phyloP scores from a whole-genome alignment of 2,797 vertebrate species.

The Acanthis flammea region DNA sequence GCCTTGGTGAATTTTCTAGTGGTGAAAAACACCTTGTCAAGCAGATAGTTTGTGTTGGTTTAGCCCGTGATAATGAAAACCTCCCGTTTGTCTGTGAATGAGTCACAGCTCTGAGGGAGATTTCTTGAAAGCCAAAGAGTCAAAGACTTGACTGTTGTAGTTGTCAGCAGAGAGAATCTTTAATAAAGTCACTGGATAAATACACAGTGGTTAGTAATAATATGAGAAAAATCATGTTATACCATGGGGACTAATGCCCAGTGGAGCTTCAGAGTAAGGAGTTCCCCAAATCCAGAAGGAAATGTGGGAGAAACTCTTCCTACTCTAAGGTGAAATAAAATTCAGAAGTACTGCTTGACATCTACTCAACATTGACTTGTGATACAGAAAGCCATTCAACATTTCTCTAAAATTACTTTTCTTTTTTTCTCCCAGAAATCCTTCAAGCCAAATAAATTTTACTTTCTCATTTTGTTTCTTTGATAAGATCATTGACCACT shows the following conservation, averaged over 20 bases:
- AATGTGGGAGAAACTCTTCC: background rate
- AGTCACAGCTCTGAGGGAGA: background rate
- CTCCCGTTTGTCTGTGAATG: background rate
- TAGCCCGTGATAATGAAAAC: background rate
- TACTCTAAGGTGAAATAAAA: background rate
- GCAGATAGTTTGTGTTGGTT: background rate
- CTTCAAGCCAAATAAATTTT: background rate
- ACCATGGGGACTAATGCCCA: no score
- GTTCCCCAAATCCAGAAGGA: background rate
- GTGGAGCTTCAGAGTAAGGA: background rate
- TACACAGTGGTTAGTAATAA: background rate
- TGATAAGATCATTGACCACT: background rate
- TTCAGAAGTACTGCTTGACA: background rate
- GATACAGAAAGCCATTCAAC: background rate
- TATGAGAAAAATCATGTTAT: background rate
- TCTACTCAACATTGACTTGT: background rate
- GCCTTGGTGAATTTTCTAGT: background rate
- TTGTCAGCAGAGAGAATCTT: background rate
- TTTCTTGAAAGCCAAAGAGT: background rate
- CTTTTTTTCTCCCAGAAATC: background rate
- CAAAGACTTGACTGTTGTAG: background rate
- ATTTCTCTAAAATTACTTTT: background rate
- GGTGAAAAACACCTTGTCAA: background rate
- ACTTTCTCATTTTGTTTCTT: background rate
- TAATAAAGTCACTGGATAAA: background rate